A percentile compares a stretch with the other conserved stretches of the same genome.
These are phyloP conservation scores for Oenanthe melanoleuca DNA, from an alignment of 2,113 vertebrate genomes.

Conservation along the genomic window DNA sequence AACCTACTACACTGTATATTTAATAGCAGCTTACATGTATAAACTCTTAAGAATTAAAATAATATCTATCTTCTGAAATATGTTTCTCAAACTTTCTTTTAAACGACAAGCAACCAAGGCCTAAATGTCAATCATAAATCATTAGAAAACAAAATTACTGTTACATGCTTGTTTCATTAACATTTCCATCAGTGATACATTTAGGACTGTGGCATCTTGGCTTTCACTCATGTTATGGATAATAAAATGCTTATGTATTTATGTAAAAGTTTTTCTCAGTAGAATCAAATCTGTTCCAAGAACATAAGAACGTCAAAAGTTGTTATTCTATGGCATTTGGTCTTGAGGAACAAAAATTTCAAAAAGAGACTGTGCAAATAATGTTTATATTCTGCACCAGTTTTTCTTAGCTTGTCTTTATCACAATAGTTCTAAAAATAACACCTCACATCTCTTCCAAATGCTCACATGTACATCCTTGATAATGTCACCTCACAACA, in stretches of 20 bases:
- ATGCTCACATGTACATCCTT: background rate
- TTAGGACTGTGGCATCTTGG: background rate
- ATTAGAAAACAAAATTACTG: background rate
- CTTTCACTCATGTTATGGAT: background rate
- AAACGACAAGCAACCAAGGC: background rate
- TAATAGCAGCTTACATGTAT: background rate
- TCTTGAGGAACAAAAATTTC: background rate
- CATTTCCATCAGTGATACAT: background rate
- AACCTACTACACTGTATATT: background rate
- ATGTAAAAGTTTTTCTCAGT: background rate
- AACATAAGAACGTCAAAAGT: background rate
- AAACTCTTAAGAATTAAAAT: background rate
- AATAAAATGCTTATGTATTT: background rate
- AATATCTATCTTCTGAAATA: background rate
- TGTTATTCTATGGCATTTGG: background rate
- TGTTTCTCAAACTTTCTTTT: background rate
- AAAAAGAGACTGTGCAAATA: background rate
- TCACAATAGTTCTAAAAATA: background rate
- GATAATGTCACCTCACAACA: background rate
- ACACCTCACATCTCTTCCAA: background rate
- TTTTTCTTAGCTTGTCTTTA: background rate
- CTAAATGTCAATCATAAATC: background rate
- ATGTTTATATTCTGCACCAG: background rate
- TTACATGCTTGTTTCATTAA: background rate
- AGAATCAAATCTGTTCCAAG: background rate